Percentiles rank a stretch among this genome's conserved stretches.
Conservation (phyloP, 2,797 vertebrate species). For the Trematomus bernacchii region DNA sequence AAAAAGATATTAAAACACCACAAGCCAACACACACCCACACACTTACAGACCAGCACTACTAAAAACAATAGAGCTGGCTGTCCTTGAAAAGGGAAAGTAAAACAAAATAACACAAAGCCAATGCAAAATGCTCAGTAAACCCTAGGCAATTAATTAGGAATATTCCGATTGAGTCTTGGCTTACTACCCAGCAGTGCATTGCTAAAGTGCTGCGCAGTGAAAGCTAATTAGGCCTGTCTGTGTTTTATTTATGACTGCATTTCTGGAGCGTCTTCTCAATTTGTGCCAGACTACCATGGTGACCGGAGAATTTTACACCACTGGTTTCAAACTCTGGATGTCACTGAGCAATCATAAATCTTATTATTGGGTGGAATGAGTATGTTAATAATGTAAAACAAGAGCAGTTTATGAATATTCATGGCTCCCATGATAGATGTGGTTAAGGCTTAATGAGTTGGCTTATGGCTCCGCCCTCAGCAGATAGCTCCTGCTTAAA, state of each 20-base stretch:
- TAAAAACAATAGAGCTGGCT: constrained; percentile 36
- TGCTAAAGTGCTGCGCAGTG: constrained; percentile 66
- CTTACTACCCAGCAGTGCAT: constrained; percentile 68
- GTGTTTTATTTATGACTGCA: constrained; percentile 71
- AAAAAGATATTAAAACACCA: constrained; percentile 29
- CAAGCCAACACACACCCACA: constrained; percentile 6
- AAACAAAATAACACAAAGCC: constrained; percentile 45
- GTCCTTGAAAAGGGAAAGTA: constrained; percentile 59
- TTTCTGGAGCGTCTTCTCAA: constrained; percentile 55
- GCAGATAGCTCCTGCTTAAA: constrained; percentile 47
- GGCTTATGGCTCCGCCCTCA: constrained; percentile 35
- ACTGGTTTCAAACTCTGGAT: constrained; percentile 40
- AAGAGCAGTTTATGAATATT: constrained; percentile 75
- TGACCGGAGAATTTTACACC: constrained; percentile 37
- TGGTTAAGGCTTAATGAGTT: constrained; percentile 55
- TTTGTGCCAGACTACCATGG: constrained; percentile 38
- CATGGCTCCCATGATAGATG: constrained; percentile 63
- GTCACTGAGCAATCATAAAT: constrained; percentile 65
- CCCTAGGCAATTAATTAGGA: constrained; percentile 75
- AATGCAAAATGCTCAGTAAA: constrained; percentile 50
- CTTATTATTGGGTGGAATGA: constrained; percentile 62
- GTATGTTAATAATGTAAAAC: constrained; percentile 75
- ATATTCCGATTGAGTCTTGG: constrained; percentile 63
- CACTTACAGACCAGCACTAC: constrained; percentile 5
- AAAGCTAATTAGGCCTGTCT: constrained; percentile 75